phyloP scores from a whole-genome alignment of 2,888 invertebrate genomes.

The Malachius bipustulatus region DNA sequence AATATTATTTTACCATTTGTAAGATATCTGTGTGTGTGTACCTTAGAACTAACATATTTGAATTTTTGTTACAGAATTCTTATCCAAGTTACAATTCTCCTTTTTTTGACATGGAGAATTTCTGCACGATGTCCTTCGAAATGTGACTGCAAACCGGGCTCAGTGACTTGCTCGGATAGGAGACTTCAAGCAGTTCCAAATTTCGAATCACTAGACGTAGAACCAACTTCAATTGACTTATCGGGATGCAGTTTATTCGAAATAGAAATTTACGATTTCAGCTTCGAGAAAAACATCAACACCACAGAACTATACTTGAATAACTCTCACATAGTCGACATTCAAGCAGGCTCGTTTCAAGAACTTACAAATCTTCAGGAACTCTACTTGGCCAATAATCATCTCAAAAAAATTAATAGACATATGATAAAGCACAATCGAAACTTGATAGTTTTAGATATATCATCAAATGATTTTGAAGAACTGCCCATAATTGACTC shows the following conservation, averaged over 20 bases:
- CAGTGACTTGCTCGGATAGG: constrained; percentile 26
- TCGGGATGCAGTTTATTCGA: constrained; percentile 30
- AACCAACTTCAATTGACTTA: constrained; percentile 29
- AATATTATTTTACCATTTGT: too few relatives aligned
- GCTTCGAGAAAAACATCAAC: constrained; percentile 25
- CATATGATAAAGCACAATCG: constrained; percentile 25
- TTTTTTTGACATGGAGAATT: background rate
- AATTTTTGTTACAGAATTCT: too few relatives aligned
- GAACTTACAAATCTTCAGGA: constrained; percentile 28
- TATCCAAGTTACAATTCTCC: too few relatives aligned
- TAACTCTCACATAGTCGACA: constrained; percentile 26
- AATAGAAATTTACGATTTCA: constrained; percentile 25
- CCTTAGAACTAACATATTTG: too few relatives aligned
- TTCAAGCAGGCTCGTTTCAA: constrained; percentile 28
- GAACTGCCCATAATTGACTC: constrained; percentile 28
- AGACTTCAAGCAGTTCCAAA: constrained; percentile 26
- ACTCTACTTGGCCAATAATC: constrained; percentile 30
- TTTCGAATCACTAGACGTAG: constrained; percentile 23
- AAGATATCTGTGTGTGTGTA: too few relatives aligned
- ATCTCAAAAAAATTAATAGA: constrained; percentile 26
- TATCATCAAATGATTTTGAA: constrained; percentile 30
- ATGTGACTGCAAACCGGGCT: constrained; percentile 27
- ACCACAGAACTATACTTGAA: constrained; percentile 30
- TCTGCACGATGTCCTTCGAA: constrained; percentile 20
- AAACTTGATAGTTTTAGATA: constrained; percentile 27